Conservation (phyloP, 2,888 invertebrate genomes). For the Aleiodes testaceus region DNA sequence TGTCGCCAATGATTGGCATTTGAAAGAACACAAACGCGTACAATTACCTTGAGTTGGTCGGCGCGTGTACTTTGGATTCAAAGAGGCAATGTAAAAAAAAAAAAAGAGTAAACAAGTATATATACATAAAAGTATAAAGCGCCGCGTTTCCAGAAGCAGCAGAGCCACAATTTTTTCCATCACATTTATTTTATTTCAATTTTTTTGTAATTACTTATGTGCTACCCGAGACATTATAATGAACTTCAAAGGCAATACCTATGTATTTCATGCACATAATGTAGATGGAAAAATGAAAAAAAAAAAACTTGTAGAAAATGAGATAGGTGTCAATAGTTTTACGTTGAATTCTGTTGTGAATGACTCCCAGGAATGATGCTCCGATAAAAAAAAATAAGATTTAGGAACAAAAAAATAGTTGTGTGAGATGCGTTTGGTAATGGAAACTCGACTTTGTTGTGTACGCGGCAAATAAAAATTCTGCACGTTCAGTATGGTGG, state of each 20-base stretch:
- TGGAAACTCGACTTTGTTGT: slow-evolving; percentile 30
- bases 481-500: slow-evolving; percentile 31
- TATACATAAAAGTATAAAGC: slow-evolving; percentile 10
- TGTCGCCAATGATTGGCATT: slow-evolving; percentile 72
- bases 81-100: slow-evolving; percentile 15
- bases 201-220: slow-evolving; percentile 3
- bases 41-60: slow-evolving; percentile 69
- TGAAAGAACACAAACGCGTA: slow-evolving; percentile 71
- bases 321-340: not conserved
- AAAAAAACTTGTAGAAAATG: slow-evolving; percentile 3
- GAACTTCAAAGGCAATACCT: slow-evolving; percentile 20
- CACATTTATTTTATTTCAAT: not conserved
- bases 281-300: too few species aligned
- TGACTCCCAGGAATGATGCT: not conserved
- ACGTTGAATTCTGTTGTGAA: not conserved
- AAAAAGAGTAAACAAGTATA: not conserved
- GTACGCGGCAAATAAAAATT: slow-evolving; percentile 39
- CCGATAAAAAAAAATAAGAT: not conserved
- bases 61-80: slow-evolving; percentile 31
- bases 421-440: slow-evolving; percentile 11
- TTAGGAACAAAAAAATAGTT: slow-evolving; percentile 5
- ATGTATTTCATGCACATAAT: slow-evolving; percentile 29
- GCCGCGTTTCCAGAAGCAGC: slow-evolving; percentile 22
- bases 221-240: slow-evolving; percentile 26
- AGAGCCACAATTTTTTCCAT: slow-evolving; percentile 1